Base-by-base conservation (phyloP, 1,140 invertebrate species). In the Sycophaga agraensis region DNA sequence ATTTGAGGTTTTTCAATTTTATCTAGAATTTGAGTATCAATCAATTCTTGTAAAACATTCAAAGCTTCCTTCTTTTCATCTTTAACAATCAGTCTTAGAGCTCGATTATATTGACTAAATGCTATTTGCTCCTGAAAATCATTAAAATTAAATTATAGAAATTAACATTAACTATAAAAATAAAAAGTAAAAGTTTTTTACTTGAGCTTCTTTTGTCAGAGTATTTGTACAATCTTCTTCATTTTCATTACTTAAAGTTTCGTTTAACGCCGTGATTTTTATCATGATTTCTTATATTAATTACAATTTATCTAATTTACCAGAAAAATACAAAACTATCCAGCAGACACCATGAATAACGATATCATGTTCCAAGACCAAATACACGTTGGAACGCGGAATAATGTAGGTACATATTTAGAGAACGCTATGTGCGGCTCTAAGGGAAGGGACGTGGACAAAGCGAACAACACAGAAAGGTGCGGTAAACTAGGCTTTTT, bases 201-300 rank as follows among this genome's bases (percentile, higher is more conserved):
- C 84, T 74, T 89, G 82, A 11, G 87, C 88, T 75, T 90, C 88
- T 70, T 84, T 85, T 0, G 87, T 88, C n/a, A 86, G 74, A 16
- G 76, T 73, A n/a, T 79, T 77, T 26, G 72, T 83, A 67, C 82
- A 50, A 43, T 75, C 78, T 65, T 82, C 80, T 50, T 84, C 83
- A 65, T 84, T 82, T 66, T 84, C 84, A 68, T 83, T 84, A 43
- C 82, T 84, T 0, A 80, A 79, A 63, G 84, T 84, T 63, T 88
- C 85, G 72, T 91, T 91, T 14, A 91, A 75, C 4, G 89, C 88
- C 37, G 83, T 79, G 73, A 90, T 87, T 75, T 85, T 85, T 53
- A 89, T 85, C 87, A 87, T 88, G 56, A 73, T 77, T 67, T 50
- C 12, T 3, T 9, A 49, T 49, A 11, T 31, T 49, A n/a, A n/a